phyloP scores from a whole-genome alignment of 2,888 invertebrate species.

The Lasioglossum morio region DNA sequence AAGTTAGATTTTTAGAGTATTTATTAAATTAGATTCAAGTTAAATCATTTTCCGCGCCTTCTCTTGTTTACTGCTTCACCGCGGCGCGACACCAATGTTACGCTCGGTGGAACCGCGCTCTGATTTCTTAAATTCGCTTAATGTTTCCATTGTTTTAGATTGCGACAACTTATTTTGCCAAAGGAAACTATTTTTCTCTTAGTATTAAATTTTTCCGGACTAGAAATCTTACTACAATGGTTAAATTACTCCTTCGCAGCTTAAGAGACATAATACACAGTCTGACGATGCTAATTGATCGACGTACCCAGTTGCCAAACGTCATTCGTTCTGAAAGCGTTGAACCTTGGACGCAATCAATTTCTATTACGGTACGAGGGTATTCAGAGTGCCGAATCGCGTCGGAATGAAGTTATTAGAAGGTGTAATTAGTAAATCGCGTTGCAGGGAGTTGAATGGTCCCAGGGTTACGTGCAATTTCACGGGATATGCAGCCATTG shows the following conservation, averaged over 20 bases:
- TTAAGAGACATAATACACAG: neutral
- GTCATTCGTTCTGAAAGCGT: neutral
- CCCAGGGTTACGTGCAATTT: conserved; percentile 21
- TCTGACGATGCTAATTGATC: neutral
- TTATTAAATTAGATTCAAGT: too few species aligned
- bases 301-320: neutral
- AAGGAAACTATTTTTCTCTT: neutral
- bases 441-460: conserved; percentile 3
- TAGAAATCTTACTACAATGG: neutral
- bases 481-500: conserved; percentile 29
- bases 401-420: conserved; percentile 38
- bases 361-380: neutral
- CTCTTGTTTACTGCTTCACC: too few species aligned
- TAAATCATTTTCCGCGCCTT: too few species aligned
- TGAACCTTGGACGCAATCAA: neutral
- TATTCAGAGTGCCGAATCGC: neutral
- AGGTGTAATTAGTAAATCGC: conserved; percentile 40
- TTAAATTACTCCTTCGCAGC: neutral
- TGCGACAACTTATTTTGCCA: neutral
- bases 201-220: neutral
- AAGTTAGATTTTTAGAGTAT: too few species aligned
- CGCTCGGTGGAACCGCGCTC: too few species aligned
- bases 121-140: neutral
- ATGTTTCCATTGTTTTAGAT: neutral
- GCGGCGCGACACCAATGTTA: too few species aligned